phyloP scores from a whole-genome alignment of 2,113 vertebrate species.

The Lophochroa leadbeateri region DNA sequence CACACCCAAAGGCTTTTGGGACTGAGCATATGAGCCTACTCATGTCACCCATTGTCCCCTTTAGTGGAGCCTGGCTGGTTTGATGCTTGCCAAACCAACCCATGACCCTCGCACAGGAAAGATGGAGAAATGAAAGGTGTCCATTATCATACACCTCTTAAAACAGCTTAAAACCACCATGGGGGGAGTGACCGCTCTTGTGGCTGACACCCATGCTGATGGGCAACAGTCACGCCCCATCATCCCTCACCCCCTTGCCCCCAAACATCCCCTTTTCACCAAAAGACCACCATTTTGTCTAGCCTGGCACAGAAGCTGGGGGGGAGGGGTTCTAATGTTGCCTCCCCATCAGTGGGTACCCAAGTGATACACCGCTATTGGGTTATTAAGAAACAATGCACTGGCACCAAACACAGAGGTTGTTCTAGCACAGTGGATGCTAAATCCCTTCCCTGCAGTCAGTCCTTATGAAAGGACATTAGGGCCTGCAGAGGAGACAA shows the following conservation, averaged over 20 bases:
- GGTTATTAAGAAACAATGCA: accelerated
- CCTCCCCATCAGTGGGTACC: accelerated
- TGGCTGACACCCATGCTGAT: accelerated
- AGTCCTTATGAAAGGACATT: not conserved
- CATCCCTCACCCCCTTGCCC: not conserved
- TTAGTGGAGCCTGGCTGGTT: not conserved
- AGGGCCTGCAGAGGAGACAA: too few relatives aligned
- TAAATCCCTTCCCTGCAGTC: not conserved
- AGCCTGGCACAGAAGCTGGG: not conserved
- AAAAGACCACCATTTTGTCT: not conserved
- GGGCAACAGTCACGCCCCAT: not conserved
- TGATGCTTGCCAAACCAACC: not conserved
- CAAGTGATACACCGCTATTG: not conserved
- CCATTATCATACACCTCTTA: accelerated
- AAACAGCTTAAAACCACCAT: not conserved
- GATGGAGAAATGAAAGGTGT: not conserved
- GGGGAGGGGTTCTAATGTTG: accelerated
- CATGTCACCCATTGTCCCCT: accelerated
- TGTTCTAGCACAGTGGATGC: not conserved
- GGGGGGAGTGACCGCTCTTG: accelerated
- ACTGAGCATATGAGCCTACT: accelerated
- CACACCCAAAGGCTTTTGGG: not conserved
- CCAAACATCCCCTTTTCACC: not conserved
- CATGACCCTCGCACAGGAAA: accelerated
- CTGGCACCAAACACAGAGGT: not conserved